These are phyloP conservation scores for Drosophila buzzatii DNA, from an alignment of 2,888 invertebrate genomes.

Conservation along the genomic window DNA sequence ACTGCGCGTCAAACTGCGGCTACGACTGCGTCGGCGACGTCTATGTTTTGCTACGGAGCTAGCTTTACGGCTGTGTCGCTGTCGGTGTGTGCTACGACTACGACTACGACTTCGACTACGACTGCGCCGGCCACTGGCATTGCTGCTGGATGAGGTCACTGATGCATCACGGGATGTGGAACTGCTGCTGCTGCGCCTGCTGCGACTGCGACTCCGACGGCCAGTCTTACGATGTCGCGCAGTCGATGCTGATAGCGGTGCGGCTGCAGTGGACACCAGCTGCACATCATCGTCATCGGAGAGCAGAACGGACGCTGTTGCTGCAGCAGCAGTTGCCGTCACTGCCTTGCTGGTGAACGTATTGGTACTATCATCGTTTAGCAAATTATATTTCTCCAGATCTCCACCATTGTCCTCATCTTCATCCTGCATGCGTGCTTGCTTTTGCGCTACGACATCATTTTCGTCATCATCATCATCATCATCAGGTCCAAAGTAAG, in stretches of 20 bases:
- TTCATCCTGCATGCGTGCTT: slow-evolving; percentile 16
- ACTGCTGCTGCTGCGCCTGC: slow-evolving; percentile 38
- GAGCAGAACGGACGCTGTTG: slow-evolving; percentile 54
- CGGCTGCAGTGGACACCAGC: slow-evolving; percentile 45
- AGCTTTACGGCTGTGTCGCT: slow-evolving; percentile 46
- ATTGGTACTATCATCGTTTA: slow-evolving; percentile 70
- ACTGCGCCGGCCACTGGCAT: slow-evolving; percentile 49
- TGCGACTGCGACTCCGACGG: slow-evolving; percentile 52
- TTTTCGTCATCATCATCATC: slow-evolving; percentile 73
- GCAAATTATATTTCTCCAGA: slow-evolving; percentile 66
- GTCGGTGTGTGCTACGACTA: slow-evolving; percentile 51
- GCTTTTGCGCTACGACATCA: slow-evolving; percentile 29
- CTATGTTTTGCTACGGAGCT: slow-evolving; percentile 29
- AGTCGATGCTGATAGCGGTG: slow-evolving; percentile 7
- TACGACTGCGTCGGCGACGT: slow-evolving; percentile 41
- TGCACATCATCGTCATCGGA: slow-evolving; percentile 82
- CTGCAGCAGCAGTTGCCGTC: neutral
- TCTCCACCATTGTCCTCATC: slow-evolving; percentile 57
- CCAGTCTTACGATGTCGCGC: slow-evolving; percentile 41
- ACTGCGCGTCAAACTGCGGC: slow-evolving; percentile 42
- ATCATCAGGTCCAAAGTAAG: slow-evolving; percentile 82
- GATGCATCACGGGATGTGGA: slow-evolving; percentile 18
- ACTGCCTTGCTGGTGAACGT: slow-evolving; percentile 56
- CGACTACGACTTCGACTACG: slow-evolving; percentile 62
- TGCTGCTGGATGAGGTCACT: slow-evolving; percentile 38